Evolutionary conservation across 2,888 invertebrate species (phyloP), one percentile per base, ranked within the genome.

Genomic region (Trisateles emortualis): DNA sequence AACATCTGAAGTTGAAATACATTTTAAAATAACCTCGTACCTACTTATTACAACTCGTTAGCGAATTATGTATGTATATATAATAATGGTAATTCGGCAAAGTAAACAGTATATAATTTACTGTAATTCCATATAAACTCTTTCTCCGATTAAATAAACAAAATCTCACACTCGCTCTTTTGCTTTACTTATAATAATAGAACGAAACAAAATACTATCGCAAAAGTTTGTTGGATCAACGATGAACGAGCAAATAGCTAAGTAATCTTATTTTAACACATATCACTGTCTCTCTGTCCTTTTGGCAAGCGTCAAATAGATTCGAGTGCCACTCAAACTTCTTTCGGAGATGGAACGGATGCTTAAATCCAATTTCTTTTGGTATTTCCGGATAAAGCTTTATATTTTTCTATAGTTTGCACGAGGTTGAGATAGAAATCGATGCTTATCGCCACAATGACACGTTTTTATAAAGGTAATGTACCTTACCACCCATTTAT

Each of bases 301-400:
- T 50, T 62, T 49, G 39, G 48, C 33, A 52, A 57, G 33, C 38
- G 33, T 40, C 40, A 30, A 54, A 53, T 51, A 40, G 48, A 61
- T 54, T 51, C 35, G 46, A 43, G 19, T 47, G 48, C 44, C 51
- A 58, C 54, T 68, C 56, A 54, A 51, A 58, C 35, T 52, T 55
- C 39, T 51, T 51, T 51, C 44, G 13, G 50, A 53, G 60, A 74
- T 67, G 64, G 72, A 56, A 63, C 58, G 62, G 60, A 68, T 62
- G 58, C 60, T 76, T 66, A 68, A 74, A 73, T 74, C 59, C 61
- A 74, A 76, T 76, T 76, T 72, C 56, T 63, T 68, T 59, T 32
- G 44, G 45, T 39, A 58, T 68, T 51, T 64, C 59, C 59, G 62
- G 52, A 49, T 58, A 49, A 54, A 54, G 50, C 52, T 35, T 43